These are phyloP conservation scores for Chloroclysta siterata DNA, from an alignment of 2,888 invertebrate species.

Conservation along the genomic window DNA sequence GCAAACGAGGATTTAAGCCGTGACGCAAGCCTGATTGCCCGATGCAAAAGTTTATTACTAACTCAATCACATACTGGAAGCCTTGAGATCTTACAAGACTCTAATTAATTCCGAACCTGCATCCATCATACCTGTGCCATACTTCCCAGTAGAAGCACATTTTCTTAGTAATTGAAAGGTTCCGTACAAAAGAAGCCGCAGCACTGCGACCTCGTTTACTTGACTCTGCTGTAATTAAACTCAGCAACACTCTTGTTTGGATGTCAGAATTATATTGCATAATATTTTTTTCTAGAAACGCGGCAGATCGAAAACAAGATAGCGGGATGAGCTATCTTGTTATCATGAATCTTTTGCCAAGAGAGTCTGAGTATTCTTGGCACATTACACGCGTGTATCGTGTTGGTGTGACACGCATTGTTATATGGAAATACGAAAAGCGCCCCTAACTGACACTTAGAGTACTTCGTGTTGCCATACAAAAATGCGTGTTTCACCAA, in stretches of 20 bases:
- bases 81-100: conserved; percentile 5
- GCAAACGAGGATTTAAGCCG: too few relatives aligned
- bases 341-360: too few relatives aligned
- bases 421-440: too few relatives aligned
- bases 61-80: neutral
- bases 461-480: too few relatives aligned
- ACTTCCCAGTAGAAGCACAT: conserved; percentile 13
- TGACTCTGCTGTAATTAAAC: conserved; percentile 57
- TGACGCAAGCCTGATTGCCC: neutral
- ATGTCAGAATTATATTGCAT: neutral
- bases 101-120: conserved; percentile 20
- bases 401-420: too few relatives aligned
- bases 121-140: conserved; percentile 8
- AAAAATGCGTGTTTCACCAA: too few relatives aligned
- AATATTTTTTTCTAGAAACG: neutral
- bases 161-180: conserved; percentile 50
- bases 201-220: conserved; percentile 58
- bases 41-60: neutral
- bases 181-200: conserved; percentile 50
- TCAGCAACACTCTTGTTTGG: conserved; percentile 46
- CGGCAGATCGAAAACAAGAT: too few relatives aligned
- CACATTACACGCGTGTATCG: too few relatives aligned
- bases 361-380: too few relatives aligned
- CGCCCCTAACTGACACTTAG: too few relatives aligned
- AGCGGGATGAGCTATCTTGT: too few relatives aligned